Evolutionary conservation across 2,888 invertebrate genomes (phyloP).

Genomic region (Gymnosoma rotundatum): DNA sequence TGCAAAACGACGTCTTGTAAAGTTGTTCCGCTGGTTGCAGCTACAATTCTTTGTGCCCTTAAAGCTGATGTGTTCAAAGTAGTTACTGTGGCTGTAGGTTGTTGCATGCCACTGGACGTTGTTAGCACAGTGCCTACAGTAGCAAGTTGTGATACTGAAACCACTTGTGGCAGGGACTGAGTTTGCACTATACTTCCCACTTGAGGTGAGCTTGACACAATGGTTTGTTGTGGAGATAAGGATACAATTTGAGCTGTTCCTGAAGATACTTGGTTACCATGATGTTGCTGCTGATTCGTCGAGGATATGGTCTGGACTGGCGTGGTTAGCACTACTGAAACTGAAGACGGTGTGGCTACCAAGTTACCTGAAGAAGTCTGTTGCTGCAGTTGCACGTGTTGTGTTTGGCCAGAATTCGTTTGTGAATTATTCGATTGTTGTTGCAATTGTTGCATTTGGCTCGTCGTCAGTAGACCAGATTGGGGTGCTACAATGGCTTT

Average conservation of each 20-base stretch:
- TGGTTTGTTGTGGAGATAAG: constrained; percentile 79
- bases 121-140: constrained; percentile 81
- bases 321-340: constrained; percentile 82
- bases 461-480: constrained; percentile 79
- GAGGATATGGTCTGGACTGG: constrained; percentile 80
- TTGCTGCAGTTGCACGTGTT: constrained; percentile 75
- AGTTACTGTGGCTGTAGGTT: constrained; percentile 78
- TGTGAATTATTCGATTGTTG: constrained; percentile 69
- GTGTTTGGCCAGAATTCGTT: constrained; percentile 60
- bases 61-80: constrained; percentile 80
- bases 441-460: constrained; percentile 83
- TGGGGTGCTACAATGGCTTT: constrained; percentile 81
- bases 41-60: constrained; percentile 81
- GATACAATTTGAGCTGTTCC: constrained; percentile 80
- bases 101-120: constrained; percentile 78
- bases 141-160: constrained; percentile 82
- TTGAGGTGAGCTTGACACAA: constrained; percentile 77
- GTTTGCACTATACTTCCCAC: constrained; percentile 81
- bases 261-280: constrained; percentile 62
- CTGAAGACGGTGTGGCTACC: constrained; percentile 77
- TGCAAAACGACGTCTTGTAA: constrained; percentile 81
- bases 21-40: constrained; percentile 75
- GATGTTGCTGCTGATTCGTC: constrained; percentile 73
- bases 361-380: constrained; percentile 73
- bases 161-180: constrained; percentile 81